Percentiles rank a stretch among this genome's conserved stretches.
Conservation (phyloP, 2,888 invertebrate genomes). For the Eurytoma californica region DNA sequence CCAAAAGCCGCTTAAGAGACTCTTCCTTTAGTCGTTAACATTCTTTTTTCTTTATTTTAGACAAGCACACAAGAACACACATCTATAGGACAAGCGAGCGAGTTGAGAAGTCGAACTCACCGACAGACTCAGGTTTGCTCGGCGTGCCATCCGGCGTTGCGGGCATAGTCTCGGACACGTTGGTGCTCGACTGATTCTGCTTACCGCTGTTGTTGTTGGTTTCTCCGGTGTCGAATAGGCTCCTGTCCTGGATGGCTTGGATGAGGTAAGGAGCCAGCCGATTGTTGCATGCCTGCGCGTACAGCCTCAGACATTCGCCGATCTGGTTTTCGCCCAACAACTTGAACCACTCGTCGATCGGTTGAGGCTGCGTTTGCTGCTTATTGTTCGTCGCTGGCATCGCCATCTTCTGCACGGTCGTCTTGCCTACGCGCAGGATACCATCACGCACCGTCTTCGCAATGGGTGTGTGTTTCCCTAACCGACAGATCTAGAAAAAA, state of each 20-base stretch:
- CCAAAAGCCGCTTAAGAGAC: too few relatives aligned
- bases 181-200: constrained; percentile 73
- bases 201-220: constrained; percentile 67
- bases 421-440: constrained; percentile 87
- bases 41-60: too few relatives aligned
- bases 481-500: constrained; percentile 82
- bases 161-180: constrained; percentile 76
- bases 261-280: constrained; percentile 86
- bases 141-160: constrained; percentile 72
- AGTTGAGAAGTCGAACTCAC: constrained; percentile 58
- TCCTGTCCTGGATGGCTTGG: constrained; percentile 85
- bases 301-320: constrained; percentile 89
- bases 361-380: constrained; percentile 62
- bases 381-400: constrained; percentile 18
- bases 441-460: constrained; percentile 90
- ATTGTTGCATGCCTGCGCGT: constrained; percentile 88
- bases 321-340: constrained; percentile 87
- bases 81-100: not conserved
- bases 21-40: too few relatives aligned
- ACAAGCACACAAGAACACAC: not conserved
- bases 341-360: constrained; percentile 93
- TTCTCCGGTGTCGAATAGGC: constrained; percentile 82
- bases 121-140: constrained; percentile 69
- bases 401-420: constrained; percentile 77
- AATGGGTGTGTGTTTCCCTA: constrained; percentile 95